Percentiles rank a stretch among this genome's conserved stretches.
These are phyloP conservation scores for Beris chalybata DNA, from an alignment of 2,888 invertebrate genomes.

Conservation along the genomic window DNA sequence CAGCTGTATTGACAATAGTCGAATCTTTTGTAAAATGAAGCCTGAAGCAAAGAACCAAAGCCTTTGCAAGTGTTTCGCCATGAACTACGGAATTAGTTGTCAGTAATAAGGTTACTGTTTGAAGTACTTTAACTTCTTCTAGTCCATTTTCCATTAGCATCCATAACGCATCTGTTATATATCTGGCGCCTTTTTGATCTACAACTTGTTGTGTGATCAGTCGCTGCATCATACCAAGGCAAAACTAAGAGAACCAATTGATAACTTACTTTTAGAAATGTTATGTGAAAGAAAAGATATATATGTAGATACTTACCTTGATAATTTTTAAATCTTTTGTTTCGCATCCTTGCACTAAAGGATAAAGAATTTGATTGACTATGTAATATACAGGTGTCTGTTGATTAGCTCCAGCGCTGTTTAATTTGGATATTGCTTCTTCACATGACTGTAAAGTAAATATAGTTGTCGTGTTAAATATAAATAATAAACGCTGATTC, in stretches of 20 bases:
- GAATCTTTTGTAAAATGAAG: slow-evolving; percentile 93
- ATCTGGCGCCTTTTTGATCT: slow-evolving; percentile 88
- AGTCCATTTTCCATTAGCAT: slow-evolving; percentile 91
- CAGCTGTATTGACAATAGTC: slow-evolving; percentile 95
- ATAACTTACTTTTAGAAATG: neutral
- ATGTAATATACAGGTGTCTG: slow-evolving; percentile 84
- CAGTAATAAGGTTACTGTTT: slow-evolving; percentile 90
- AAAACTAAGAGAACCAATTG: slow-evolving; percentile 64
- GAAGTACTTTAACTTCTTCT: slow-evolving; percentile 94
- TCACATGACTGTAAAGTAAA: slow-evolving; percentile 81
- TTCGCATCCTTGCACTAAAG: slow-evolving; percentile 95
- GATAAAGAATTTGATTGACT: slow-evolving; percentile 93
- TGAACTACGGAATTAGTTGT: slow-evolving; percentile 95
- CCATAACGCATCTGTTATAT: slow-evolving; percentile 92
- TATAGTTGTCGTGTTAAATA: too few species aligned
- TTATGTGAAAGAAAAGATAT: too few species aligned
- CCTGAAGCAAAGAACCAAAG: slow-evolving; percentile 92
- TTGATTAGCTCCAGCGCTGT: slow-evolving; percentile 74
- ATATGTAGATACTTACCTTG: slow-evolving; percentile 62
- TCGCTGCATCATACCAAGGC: slow-evolving; percentile 90
- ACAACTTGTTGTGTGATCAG: slow-evolving; percentile 88
- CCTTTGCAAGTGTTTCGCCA: slow-evolving; percentile 91
- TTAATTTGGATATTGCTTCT: slow-evolving; percentile 88
- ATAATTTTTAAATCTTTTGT: slow-evolving; percentile 96
- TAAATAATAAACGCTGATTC: too few species aligned